Evolutionary conservation across 92 coral and sea anemone genomes (phyloP), one percentile per base, ranked within the genome.

Genomic region (Epizoanthus scotinus): DNA sequence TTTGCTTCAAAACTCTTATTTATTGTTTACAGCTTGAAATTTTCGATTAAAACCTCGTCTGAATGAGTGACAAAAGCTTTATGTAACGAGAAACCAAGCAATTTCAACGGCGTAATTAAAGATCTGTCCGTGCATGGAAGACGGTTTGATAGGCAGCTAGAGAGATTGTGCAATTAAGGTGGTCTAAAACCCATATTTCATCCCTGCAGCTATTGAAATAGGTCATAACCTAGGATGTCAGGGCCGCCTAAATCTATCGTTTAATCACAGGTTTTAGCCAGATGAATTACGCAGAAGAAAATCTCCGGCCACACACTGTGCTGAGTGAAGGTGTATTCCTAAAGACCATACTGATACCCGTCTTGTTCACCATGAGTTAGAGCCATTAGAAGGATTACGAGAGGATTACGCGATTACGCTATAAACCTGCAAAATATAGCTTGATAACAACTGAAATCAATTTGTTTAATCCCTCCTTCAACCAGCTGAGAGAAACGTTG

Each of bases 181-280:
- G 81, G 67, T 75, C 68, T 60, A 75, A 75, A 59, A 75, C 27
- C 65, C 38, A 73, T 73, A 75, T 75, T 59, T 75, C 57, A 75
- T 59, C 52, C 17, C 1, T n/a, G 81, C 15, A 21, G 68, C 81
- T 56, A 58, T 13, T 75, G 68, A 75, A 36, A 75, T 38, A 75
- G 81, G 81, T 75, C 81, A 75, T 58, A 68, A 57, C 50, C 81
- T 75, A 34, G 61, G 59, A 7, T 38, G 81, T 36, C 81, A 21
- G 59, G 67, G 81, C 68, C 81, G 59, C 25, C 27, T 25, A 12
- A 12, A 60, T 36, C 81, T 55, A 22, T 75, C 81, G 40, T 42
- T 63, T 47, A 47, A 70, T 28, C 9, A 63, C 69, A 59, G 63
- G 22, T 40, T 36, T 36, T 59, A 5, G 63, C 56, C 56, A 59